These are phyloP conservation scores for Cotesia glomerata DNA, from an alignment of 1,140 invertebrate species.

Conservation along the genomic window DNA sequence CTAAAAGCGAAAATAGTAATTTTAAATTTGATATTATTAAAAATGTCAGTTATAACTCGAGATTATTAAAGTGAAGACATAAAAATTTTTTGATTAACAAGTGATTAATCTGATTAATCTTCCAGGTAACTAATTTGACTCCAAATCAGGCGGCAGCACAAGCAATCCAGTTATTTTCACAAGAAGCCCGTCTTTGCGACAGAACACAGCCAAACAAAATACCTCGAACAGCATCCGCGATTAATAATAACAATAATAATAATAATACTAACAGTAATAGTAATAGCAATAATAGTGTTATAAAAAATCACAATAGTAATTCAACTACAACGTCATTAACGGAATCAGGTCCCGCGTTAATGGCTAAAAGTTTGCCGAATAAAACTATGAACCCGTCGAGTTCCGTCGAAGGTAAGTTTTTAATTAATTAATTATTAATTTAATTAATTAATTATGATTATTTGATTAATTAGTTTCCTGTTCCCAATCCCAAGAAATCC, in stretches of 20 bases:
- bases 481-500: too few species aligned
- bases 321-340: conserved; percentile 36
- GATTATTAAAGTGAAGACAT: too few species aligned
- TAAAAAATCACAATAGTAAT: too few species aligned
- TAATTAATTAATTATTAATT: background rate
- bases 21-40: too few species aligned
- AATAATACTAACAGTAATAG: too few species aligned
- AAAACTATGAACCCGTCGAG: conserved; percentile 62
- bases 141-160: conserved; percentile 88
- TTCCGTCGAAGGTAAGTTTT: conserved; percentile 56
- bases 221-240: conserved; percentile 62
- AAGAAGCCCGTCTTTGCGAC: conserved; percentile 84
- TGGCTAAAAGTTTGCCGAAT: conserved; percentile 66
- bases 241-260: too few species aligned
- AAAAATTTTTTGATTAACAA: too few species aligned
- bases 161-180: conserved; percentile 84
- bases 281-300: too few species aligned
- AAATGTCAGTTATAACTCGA: too few species aligned
- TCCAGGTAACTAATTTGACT: conserved; percentile 73
- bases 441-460: background rate
- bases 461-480: too few species aligned
- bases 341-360: conserved; percentile 61
- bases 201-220: conserved; percentile 74
- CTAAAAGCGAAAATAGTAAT: too few species aligned
- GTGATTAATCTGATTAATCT: conserved; percentile 33